Evolutionary conservation across 2,888 invertebrate genomes (phyloP).

Genomic region (Malthinus flaveolus): DNA sequence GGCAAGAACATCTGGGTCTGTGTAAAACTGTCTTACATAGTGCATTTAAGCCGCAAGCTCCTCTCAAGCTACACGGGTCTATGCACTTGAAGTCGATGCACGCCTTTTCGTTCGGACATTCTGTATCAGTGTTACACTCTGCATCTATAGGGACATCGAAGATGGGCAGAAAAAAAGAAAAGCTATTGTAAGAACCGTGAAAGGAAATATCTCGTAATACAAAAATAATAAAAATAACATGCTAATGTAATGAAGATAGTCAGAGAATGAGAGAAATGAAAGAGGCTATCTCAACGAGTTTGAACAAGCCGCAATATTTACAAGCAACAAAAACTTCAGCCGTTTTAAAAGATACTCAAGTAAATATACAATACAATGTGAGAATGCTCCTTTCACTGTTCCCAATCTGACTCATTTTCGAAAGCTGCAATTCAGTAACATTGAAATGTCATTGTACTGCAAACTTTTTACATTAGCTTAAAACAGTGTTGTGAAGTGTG

Average conservation of each 20-base stretch:
- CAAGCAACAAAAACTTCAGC: constrained; percentile 56
- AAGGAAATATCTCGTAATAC: constrained; percentile 67
- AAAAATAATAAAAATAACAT: constrained; percentile 55
- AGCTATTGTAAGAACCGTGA: constrained; percentile 86
- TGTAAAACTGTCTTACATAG: constrained; percentile 84
- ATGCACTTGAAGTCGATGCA: constrained; percentile 89
- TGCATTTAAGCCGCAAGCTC: constrained; percentile 87
- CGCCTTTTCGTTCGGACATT: constrained; percentile 89
- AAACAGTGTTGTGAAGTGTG: constrained; percentile 24
- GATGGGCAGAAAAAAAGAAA: constrained; percentile 57
- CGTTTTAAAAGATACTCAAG: constrained; percentile 42
- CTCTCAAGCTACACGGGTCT: constrained; percentile 87
- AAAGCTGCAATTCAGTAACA: constrained; percentile 42
- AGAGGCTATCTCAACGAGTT: constrained; percentile 53
- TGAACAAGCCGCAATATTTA: constrained; percentile 64
- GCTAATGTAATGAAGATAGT: constrained; percentile 54
- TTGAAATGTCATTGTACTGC: constrained; percentile 23
- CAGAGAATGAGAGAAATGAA: constrained; percentile 56
- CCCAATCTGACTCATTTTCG: constrained; percentile 69
- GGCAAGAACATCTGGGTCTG: constrained; percentile 85
- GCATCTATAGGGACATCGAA: constrained; percentile 49
- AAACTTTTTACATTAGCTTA: constrained; percentile 29
- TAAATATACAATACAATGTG: constrained; percentile 58
- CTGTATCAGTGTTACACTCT: constrained; percentile 88
- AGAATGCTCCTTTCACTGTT: constrained; percentile 78